Base-by-base conservation (phyloP, 2,888 invertebrate genomes). In the Aromia moschata region DNA sequence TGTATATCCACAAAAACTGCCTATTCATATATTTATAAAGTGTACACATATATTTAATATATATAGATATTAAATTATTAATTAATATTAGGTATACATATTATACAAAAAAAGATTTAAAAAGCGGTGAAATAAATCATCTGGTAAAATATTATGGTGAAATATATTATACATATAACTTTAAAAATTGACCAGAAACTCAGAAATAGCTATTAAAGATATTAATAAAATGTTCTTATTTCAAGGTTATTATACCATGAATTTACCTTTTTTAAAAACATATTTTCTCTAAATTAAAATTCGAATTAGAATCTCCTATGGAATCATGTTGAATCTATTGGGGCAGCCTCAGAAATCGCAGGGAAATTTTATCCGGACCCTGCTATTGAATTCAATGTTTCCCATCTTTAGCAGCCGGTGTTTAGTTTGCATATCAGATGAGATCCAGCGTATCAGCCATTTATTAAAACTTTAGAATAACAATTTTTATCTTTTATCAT, bases 401-500 rank as follows among this genome's bases (percentile, higher is more conserved):
- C 69, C 68, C 74, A 76, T 77, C 75, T 74, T 73, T 71, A 73
- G 73, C 78, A 78, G 73, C 77, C 76, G 78, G 76, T 73, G 77
- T 73, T 71, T 76, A 74, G 75, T 78, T 77, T 77, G 77, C 77
- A 77, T 78, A 75, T 76, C 74, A 70, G 71, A 73, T 71, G 70
- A 64, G 69, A 65, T 63, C 67, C 61, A 65, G 67, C 62, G 67
- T 71, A 69, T 63, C 70, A 65, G 68, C 67, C 67, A 71, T 68
- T 73, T 74, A 74, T 75, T 73, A 73, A 68, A 68, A 68, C 45
- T 65, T 64, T 56, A 57, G 56, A n/a, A 55, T 64, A 60, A 53
- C 4, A 64, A 60, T 64, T 65, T 67, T 71, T 47, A 47, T 47
- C 47, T 47, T 37, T 20, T 14, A 47, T 4, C 33, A 47, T 47